Evolutionary conservation across 2,888 invertebrate species (phyloP).

Genomic region (Flexamia atlantica): DNA sequence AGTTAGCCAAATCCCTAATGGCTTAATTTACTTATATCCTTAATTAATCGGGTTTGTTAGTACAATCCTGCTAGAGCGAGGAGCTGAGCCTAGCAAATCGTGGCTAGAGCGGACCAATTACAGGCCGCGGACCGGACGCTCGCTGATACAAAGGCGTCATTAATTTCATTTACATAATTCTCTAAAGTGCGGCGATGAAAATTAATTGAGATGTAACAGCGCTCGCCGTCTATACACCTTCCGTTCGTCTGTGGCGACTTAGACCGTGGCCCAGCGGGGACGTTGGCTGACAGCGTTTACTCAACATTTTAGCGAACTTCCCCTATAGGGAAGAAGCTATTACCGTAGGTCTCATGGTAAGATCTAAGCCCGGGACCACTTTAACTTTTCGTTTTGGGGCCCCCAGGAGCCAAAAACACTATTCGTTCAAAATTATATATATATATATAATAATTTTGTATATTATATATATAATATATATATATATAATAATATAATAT

Average conservation of each 20-base stretch:
- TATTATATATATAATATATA: too few relatives aligned
- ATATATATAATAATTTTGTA: too few relatives aligned
- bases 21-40: constrained; percentile 30
- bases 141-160: constrained; percentile 53
- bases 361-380: too few relatives aligned
- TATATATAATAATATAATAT: too few relatives aligned
- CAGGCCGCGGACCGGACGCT: constrained; percentile 34
- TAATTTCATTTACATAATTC: constrained; percentile 58
- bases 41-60: constrained; percentile 25
- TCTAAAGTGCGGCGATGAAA: constrained; percentile 53
- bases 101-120: constrained; percentile 16
- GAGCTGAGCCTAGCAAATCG: constrained; percentile 22
- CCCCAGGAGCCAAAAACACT: too few relatives aligned
- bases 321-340: too few relatives aligned
- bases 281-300: too few relatives aligned
- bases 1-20: constrained; percentile 27
- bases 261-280: too few relatives aligned
- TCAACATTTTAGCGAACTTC: too few relatives aligned
- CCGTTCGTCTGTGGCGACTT: constrained; percentile 6
- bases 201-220: constrained; percentile 52
- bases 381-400: too few relatives aligned
- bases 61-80: not conserved
- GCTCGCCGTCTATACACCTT: not conserved
- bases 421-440: too few relatives aligned
- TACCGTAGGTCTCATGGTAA: too few relatives aligned